A percentile compares a stretch with the other conserved stretches of the same genome.
phyloP scores from a whole-genome alignment of 1,140 invertebrate species.

The Nixonia krombeini region DNA sequence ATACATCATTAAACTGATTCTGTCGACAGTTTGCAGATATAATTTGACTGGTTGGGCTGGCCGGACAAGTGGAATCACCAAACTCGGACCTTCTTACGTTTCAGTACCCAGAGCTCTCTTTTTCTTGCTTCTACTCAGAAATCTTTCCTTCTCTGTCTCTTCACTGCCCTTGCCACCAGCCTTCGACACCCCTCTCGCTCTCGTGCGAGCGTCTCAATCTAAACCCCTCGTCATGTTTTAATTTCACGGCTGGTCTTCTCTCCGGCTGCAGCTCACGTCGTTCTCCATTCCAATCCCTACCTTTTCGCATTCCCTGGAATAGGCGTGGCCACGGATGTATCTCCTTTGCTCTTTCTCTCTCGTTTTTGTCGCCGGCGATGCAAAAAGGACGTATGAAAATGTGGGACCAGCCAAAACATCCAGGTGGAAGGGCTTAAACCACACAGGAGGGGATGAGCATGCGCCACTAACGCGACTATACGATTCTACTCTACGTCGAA shows the following conservation, averaged over 20 bases:
- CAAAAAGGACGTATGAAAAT: constrained; percentile 24
- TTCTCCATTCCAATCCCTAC: constrained; percentile 46
- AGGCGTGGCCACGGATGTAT: constrained; percentile 39
- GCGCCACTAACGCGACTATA: constrained; percentile 34
- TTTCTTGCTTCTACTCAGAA: constrained; percentile 3
- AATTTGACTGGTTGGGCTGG: neutral
- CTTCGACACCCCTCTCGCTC: constrained; percentile 19
- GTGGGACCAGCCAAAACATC: constrained; percentile 14
- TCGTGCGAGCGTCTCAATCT: constrained; percentile 63
- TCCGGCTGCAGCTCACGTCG: constrained; percentile 44
- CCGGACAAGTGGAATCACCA: constrained; percentile 1
- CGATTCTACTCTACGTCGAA: constrained; percentile 30
- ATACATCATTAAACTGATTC: constrained; percentile 5
- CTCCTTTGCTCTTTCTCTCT: constrained; percentile 16
- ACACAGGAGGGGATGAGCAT: constrained; percentile 26
- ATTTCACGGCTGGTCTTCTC: constrained; percentile 64
- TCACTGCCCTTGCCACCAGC: constrained; percentile 15
- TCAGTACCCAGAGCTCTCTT: constrained; percentile 11
- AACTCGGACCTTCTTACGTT: constrained; percentile 17
- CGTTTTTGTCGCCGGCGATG: constrained; percentile 10
- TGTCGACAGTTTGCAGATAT: neutral
- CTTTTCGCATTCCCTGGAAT: constrained; percentile 33
- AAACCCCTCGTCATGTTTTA: constrained; percentile 67
- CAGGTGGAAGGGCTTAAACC: constrained; percentile 18
- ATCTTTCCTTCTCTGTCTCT: constrained; percentile 16